These are phyloP conservation scores for Nymphalis c-album DNA, from an alignment of 2,888 invertebrate genomes.

Conservation along the genomic window DNA sequence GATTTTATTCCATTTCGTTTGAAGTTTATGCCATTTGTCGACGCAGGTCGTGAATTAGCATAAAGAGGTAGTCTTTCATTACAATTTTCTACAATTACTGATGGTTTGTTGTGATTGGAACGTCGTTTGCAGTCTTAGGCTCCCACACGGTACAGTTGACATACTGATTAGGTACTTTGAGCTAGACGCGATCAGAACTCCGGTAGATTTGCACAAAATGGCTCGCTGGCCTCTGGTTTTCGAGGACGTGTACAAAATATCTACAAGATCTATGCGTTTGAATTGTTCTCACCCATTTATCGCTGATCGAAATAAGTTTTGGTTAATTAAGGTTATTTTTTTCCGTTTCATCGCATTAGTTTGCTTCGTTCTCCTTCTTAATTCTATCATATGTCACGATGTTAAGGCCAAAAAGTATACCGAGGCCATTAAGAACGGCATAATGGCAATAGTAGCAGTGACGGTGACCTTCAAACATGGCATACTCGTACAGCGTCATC, in stretches of 20 bases:
- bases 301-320: slow-evolving; percentile 19
- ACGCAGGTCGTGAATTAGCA: slow-evolving; percentile 3
- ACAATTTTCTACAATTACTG: slow-evolving; percentile 18
- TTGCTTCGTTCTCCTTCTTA: slow-evolving; percentile 40
- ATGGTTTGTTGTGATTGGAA: slow-evolving; percentile 19
- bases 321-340: slow-evolving; percentile 26
- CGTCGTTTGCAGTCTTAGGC: slow-evolving; percentile 17
- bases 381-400: slow-evolving; percentile 53
- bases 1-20: background rate
- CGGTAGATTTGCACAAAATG: slow-evolving; percentile 6
- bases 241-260: slow-evolving; percentile 28
- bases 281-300: slow-evolving; percentile 27
- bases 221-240: slow-evolving; percentile 22
- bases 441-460: slow-evolving; percentile 52
- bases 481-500: slow-evolving; percentile 48
- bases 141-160: slow-evolving; percentile 9
- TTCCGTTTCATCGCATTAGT: slow-evolving; percentile 13
- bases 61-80: slow-evolving; percentile 18
- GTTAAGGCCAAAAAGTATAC: slow-evolving; percentile 46
- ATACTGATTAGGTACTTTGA: background rate
- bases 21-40: background rate
- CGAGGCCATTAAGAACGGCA: slow-evolving; percentile 56
- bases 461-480: slow-evolving; percentile 54
- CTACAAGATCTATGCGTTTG: slow-evolving; percentile 16
- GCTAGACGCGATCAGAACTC: background rate